Evolutionary conservation across 2,797 vertebrate genomes (phyloP).

Genomic region (Eulemur coronatus): DNA sequence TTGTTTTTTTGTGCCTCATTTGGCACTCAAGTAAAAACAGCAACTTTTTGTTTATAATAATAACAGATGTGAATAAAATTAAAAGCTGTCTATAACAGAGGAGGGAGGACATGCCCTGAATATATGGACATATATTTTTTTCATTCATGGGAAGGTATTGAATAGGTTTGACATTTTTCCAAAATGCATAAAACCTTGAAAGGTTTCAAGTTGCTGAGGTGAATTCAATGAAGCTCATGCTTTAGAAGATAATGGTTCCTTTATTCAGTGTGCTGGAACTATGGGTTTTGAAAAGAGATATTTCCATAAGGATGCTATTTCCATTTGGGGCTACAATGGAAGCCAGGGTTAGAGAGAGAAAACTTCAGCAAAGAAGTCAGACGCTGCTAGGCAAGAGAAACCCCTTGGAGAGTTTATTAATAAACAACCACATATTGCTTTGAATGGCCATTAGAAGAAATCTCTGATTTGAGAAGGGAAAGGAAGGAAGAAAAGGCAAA

Average conservation of each 20-base stretch:
- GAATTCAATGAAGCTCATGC: conserved; percentile 12
- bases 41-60: conserved; percentile 86
- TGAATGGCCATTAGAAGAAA: neutral
- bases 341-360: neutral
- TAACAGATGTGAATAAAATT: conserved; percentile 87
- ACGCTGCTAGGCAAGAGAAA: neutral
- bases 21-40: conserved; percentile 84
- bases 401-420: neutral
- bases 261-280: conserved; percentile 30
- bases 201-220: conserved; percentile 55
- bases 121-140: conserved; percentile 74
- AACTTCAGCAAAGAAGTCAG: neutral
- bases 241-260: conserved; percentile 57
- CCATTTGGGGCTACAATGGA: neutral
- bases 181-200: conserved; percentile 55
- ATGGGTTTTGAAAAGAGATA: conserved; percentile 48
- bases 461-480: neutral
- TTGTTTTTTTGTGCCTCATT: conserved; percentile 85
- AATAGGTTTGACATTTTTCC: conserved; percentile 68
- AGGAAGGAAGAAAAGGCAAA: neutral
- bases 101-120: conserved; percentile 74
- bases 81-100: conserved; percentile 81
- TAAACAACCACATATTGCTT: neutral
- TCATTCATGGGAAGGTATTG: conserved; percentile 75
- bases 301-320: conserved; percentile 35